phyloP scores from a whole-genome alignment of 1,140 invertebrate genomes.

The Bombyx mandarina region DNA sequence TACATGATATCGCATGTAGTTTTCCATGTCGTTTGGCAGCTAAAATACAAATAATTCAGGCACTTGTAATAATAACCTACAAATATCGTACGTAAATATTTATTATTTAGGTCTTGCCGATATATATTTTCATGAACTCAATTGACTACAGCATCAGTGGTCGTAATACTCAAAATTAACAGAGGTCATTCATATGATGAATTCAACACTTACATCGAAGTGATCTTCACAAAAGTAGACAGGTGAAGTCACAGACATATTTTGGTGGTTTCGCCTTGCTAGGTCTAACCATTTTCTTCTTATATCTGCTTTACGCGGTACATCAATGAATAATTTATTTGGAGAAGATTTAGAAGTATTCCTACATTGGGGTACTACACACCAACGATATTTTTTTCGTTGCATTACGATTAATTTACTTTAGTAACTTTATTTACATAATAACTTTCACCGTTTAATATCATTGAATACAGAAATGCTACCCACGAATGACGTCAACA shows the following conservation, averaged over 20 bases:
- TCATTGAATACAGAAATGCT: too few species aligned
- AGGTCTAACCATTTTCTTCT: conserved; percentile 1
- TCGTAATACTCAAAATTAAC: too few species aligned
- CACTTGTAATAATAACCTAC: neutral
- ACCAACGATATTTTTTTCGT: neutral
- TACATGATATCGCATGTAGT: conserved; percentile 11
- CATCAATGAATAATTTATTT: conserved; percentile 1
- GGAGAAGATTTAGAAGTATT: conserved; percentile 1
- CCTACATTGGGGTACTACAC: conserved; percentile 4
- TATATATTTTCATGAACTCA: too few species aligned
- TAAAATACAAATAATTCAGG: conserved; percentile 2
- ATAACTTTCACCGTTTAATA: too few species aligned
- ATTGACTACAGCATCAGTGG: too few species aligned
- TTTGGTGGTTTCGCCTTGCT: neutral
- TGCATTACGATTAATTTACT: too few species aligned
- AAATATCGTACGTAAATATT: too few species aligned
- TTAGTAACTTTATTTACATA: too few species aligned
- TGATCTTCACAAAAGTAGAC: conserved; percentile 1
- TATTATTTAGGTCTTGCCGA: too few species aligned
- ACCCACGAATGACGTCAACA: too few species aligned
- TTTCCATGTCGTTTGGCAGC: conserved; percentile 13
- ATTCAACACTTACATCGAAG: neutral
- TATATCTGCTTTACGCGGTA: neutral
- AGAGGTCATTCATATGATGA: too few species aligned
- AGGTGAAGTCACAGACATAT: neutral